Evolutionary conservation across 2,888 invertebrate genomes (phyloP), one percentile per base, ranked within the genome.

Genomic region (Siphonodentalium dalli): DNA sequence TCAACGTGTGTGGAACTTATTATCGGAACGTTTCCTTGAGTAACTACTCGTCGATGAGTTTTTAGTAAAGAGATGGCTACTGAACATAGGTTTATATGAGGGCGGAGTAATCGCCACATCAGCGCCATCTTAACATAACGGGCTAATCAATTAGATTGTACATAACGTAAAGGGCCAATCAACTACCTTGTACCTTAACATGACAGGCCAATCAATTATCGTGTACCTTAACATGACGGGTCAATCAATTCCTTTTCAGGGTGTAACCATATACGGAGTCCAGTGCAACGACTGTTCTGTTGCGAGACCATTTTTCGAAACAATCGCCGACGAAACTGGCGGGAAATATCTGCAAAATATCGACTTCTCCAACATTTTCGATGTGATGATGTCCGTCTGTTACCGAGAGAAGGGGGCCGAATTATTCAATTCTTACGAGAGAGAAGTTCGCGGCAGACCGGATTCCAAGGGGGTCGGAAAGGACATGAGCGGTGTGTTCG

Each of bases 381-480:
- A 77, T 49, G 65, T 76, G 42, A 58, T 78, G 11, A 77, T 78
- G 78, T 73, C 76, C 6, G 72, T 78, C n/a, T 74, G 73, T 57
- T 78, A 78, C 62, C 54, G 71, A 24, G 78, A 77, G 58, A 60
- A 64, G 23, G 74, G 74, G 0, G 61, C 55, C 5, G 68, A 71
- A 2, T 60, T 63, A n/a, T n/a, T n/a, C n/a, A n/a, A n/a, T n/a
- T n/a, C 53, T 29, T 73, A 73, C 35, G 73, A 73, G 52, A 65
- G 63, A 29, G 70, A 71, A 37, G 70, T 69, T 0, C 46, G 73
- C 15, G 58, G 57, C 0, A 43, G 69, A 33, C 51, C 58, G 35
- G 64, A 53, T 4, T 38, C 28, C 1, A 40, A 13, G 4, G 56
- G 58, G 13, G 44, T 73, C 7, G 54, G 65, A 41, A 63, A 65